phyloP scores from a whole-genome alignment of 2,113 vertebrate genomes.

The Arizona elegans region DNA sequence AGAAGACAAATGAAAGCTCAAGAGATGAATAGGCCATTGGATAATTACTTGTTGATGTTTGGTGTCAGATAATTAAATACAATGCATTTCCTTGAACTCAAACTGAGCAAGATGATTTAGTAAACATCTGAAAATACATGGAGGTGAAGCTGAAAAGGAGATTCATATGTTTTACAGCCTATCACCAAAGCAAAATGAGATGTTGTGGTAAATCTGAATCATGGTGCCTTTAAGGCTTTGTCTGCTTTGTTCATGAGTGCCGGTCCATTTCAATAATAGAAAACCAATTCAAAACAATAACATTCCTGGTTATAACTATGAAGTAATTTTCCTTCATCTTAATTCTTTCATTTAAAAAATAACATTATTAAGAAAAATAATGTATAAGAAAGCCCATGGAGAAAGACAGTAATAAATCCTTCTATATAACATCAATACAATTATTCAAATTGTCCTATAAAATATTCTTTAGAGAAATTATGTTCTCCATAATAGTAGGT shows the following conservation, averaged over 20 bases:
- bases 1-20: background rate
- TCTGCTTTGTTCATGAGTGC: background rate
- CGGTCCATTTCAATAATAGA: background rate
- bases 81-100: background rate
- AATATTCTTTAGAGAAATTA: background rate
- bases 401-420: background rate
- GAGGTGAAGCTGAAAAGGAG: background rate
- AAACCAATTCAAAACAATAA: background rate
- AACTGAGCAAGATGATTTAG: background rate
- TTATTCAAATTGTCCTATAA: background rate
- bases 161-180: background rate
- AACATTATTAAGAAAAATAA: background rate
- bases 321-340: background rate
- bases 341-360: background rate
- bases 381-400: background rate
- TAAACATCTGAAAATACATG: background rate
- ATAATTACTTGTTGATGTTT: background rate
- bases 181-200: background rate
- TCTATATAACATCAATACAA: background rate
- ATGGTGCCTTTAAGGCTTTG: background rate
- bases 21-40: background rate
- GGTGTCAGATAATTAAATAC: background rate
- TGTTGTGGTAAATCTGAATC: background rate
- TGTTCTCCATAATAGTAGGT: background rate
- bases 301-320: background rate